Conservation (phyloP, 2,113 vertebrate species). For the Brachyhypopomus gauderio region DNA sequence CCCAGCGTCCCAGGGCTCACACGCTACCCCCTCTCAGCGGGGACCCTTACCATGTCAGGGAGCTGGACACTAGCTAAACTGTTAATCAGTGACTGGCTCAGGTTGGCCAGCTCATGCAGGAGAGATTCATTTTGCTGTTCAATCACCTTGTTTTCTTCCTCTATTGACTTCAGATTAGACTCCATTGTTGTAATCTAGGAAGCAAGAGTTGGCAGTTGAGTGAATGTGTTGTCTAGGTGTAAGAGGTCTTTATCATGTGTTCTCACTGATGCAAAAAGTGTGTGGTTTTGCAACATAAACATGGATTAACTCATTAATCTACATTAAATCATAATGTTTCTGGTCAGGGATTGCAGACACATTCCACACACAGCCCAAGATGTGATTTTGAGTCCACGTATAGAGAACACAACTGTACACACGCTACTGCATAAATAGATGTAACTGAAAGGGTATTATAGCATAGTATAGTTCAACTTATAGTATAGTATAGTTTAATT, state of each 20-base stretch:
- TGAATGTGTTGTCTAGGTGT: background rate
- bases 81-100: slow-evolving; percentile 99
- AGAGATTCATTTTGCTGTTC: slow-evolving; percentile 99
- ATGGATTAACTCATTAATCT: background rate
- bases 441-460: background rate
- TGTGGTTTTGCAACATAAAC: background rate
- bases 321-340: background rate
- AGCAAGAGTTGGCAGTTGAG: slow-evolving; percentile 56
- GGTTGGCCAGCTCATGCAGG: slow-evolving; percentile 96
- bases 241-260: background rate
- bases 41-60: slow-evolving; percentile 97
- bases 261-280: background rate
- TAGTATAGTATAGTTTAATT: too few relatives aligned
- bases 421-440: too few relatives aligned
- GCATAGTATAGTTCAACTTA: too few relatives aligned
- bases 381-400: background rate
- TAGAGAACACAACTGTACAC: background rate
- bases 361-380: background rate
- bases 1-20: slow-evolving; percentile 69
- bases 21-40: slow-evolving; percentile 77
- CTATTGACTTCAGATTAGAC: slow-evolving; percentile 98
- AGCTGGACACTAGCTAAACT: slow-evolving; percentile 99
- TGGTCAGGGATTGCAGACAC: background rate
- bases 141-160: slow-evolving; percentile 99
- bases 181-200: slow-evolving; percentile 97